Evolutionary conservation across 1,140 invertebrate genomes (phyloP), one percentile per base, ranked within the genome.

Genomic region (Cotesia vestalis): DNA sequence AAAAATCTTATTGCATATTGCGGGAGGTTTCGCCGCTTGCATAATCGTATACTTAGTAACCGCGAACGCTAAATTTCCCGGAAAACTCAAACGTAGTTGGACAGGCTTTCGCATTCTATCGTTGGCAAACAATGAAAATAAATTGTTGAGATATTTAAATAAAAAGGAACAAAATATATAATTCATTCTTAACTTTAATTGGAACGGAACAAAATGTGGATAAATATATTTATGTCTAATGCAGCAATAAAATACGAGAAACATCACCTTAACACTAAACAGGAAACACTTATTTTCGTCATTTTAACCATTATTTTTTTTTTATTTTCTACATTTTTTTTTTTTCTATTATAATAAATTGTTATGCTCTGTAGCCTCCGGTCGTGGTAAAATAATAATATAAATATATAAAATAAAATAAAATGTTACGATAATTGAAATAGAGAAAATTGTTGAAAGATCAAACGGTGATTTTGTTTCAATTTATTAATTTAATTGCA

Each of bases 1-100:
- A 57, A 35, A 63, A 55, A 14, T 61, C n/a, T 60, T 61, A 38
- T 61, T 46, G 57, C 14, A 46, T 61, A 27, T 27, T 27, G 46
- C 38, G 35, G 27, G 55, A 68, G 66, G 59, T 62, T 62, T 38
- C 35, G 63, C 17, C 20, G 51, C 66, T 73, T 68, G 62, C 34
- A 51, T 57, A 73, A 73, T 73, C 53, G 34, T 20, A 27, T 62
- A 67, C 11, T 60, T 73, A 60, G 53, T 66, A 72, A 61, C 62
- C 64, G 62, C 71, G 38, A 34, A 17, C 71, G 66, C 68, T 73
- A 67, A 68, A 68, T 67, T 73, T 67, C 66, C 66, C 66, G 64
- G 66, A 62, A 73, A 73, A 73, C 66, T 60, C 71, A 46, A 46
- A 17, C 36, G 9, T 20, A 63, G 36, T 46, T 17, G 9, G n/a